Percentiles rank a stretch among this genome's conserved stretches.
Evolutionary conservation across 2,888 invertebrate species (phyloP).

Genomic region (Phyllotreta striolata): DNA sequence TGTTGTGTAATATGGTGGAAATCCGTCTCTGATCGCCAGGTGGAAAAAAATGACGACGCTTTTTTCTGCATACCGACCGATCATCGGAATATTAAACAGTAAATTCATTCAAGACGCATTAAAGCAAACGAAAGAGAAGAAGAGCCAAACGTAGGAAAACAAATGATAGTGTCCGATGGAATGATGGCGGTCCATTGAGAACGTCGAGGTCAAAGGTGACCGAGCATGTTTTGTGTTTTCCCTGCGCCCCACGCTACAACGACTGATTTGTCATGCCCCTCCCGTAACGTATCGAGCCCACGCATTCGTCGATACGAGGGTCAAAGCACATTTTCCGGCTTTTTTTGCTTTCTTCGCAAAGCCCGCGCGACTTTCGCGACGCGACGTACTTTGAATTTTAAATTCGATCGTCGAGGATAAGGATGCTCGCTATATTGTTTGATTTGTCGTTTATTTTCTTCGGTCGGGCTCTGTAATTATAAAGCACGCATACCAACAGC

Average conservation of each 20-base stretch:
- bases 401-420: conserved; percentile 4
- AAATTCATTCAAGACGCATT: conserved; percentile 27
- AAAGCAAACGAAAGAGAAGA: conserved; percentile 33
- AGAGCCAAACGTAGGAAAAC: conserved; percentile 47
- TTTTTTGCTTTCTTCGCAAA: conserved; percentile 7
- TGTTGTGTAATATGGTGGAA: not conserved
- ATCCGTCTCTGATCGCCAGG: not conserved
- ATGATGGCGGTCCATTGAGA: conserved; percentile 60
- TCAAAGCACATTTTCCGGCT: conserved; percentile 25
- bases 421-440: not conserved
- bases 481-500: not conserved
- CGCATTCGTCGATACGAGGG: conserved; percentile 45
- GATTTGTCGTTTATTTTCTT: conserved; percentile 1
- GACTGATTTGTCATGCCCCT: conserved; percentile 60
- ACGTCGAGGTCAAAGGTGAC: conserved; percentile 58
- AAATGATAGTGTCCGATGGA: conserved; percentile 59
- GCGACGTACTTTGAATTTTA: conserved; percentile 10
- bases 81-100: conserved; percentile 32
- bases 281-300: conserved; percentile 53
- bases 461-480: conserved; percentile 7
- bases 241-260: conserved; percentile 47
- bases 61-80: conserved; percentile 32
- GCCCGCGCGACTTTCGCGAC: not conserved
- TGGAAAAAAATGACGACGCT: conserved; percentile 10
- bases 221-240: conserved; percentile 55